Evolutionary conservation across 2,888 invertebrate species (phyloP).

Genomic region (Coremacera marginata): DNA sequence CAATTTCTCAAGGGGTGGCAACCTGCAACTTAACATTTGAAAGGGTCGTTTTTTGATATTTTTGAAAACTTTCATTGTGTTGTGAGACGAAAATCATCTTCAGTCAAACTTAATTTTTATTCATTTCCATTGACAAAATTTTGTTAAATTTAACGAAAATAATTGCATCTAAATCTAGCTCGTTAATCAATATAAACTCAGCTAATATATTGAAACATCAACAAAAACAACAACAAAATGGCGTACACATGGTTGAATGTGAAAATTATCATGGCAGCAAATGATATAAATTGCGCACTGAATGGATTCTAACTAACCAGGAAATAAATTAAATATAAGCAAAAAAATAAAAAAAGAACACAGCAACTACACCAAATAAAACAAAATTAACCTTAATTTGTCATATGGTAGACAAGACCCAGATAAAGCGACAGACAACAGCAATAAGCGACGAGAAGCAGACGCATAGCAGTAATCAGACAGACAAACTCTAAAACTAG

Average conservation of each 20-base stretch:
- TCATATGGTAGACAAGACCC: constrained; percentile 23
- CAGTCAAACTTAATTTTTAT: background rate
- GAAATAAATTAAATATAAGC: constrained; percentile 20
- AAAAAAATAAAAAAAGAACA: background rate
- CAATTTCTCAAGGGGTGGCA: too few relatives aligned
- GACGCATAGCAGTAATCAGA: background rate
- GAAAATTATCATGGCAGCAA: constrained; percentile 18
- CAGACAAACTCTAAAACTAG: constrained; percentile 30
- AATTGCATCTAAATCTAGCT: constrained; percentile 6
- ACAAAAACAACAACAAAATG: background rate
- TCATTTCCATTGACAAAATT: background rate
- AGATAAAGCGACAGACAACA: background rate
- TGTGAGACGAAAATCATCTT: too few relatives aligned
- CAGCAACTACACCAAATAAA: constrained; percentile 1
- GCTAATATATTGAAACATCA: background rate
- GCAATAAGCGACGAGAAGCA: background rate
- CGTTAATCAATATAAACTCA: constrained; percentile 4
- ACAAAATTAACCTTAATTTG: constrained; percentile 34
- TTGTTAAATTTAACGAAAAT: background rate
- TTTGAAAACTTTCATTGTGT: too few relatives aligned
- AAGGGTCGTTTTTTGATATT: too few relatives aligned
- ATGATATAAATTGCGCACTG: background rate
- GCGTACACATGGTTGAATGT: constrained; percentile 21
- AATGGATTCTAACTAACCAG: constrained; percentile 18
- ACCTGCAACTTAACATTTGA: too few relatives aligned